phyloP scores from a whole-genome alignment of 2,888 invertebrate genomes.

The Brachyopa scutellaris region DNA sequence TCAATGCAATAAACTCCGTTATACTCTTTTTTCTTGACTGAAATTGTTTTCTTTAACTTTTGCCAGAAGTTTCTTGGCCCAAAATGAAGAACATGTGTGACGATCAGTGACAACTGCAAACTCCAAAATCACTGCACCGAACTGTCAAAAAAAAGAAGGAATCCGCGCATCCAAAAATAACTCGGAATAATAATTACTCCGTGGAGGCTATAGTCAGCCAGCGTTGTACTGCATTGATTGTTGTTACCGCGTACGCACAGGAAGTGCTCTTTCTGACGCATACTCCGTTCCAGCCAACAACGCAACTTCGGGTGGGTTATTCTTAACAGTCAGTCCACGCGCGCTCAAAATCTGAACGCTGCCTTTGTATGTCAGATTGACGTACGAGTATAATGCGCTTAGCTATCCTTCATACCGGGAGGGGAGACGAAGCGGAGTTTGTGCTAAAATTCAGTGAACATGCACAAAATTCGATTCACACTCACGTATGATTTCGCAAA shows the following conservation, averaged over 20 bases:
- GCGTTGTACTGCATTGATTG: slow-evolving; percentile 41
- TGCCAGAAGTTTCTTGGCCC: slow-evolving; percentile 26
- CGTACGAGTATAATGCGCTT: slow-evolving; percentile 42
- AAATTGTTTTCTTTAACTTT: slow-evolving; percentile 26
- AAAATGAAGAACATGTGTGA: neutral
- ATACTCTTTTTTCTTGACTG: neutral
- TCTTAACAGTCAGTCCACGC: slow-evolving; percentile 68
- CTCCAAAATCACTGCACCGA: slow-evolving; percentile 39
- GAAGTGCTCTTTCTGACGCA: slow-evolving; percentile 64
- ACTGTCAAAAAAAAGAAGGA: neutral
- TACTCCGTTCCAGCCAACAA: slow-evolving; percentile 42
- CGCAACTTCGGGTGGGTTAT: slow-evolving; percentile 34
- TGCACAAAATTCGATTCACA: neutral
- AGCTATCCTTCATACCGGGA: slow-evolving; percentile 31
- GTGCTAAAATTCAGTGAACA: slow-evolving; percentile 15
- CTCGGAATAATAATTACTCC: slow-evolving; percentile 55
- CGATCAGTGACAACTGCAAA: slow-evolving; percentile 55
- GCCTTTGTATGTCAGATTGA: slow-evolving; percentile 54
- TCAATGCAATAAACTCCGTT: slow-evolving; percentile 65
- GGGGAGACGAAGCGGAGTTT: neutral
- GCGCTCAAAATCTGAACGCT: slow-evolving; percentile 35
- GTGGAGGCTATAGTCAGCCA: neutral
- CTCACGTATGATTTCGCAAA: slow-evolving; percentile 2
- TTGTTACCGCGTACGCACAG: slow-evolving; percentile 63
- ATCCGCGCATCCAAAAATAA: slow-evolving; percentile 57